phyloP scores from a whole-genome alignment of 92 coral and sea anemone genomes.

The Montipora capitata region DNA sequence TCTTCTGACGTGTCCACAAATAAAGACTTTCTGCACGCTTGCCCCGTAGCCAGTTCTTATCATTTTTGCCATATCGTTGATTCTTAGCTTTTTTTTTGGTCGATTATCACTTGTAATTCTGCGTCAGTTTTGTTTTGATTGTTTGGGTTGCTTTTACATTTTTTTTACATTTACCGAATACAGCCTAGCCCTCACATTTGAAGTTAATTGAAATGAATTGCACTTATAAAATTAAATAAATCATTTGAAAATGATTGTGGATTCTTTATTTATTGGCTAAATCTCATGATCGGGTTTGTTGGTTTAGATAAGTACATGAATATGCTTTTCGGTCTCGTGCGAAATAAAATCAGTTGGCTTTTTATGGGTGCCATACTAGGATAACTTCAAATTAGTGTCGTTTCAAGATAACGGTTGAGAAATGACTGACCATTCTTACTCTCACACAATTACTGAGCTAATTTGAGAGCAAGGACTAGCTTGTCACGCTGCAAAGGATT shows the following conservation, averaged over 20 bases:
- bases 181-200: not conserved
- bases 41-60: not conserved
- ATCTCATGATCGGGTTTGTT: slow-evolving; percentile 1
- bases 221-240: not conserved
- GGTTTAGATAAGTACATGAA: not conserved
- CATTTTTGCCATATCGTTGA: not conserved
- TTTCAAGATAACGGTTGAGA: not conserved
- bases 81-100: not conserved
- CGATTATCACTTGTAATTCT: too few relatives aligned
- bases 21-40: not conserved
- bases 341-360: slow-evolving; percentile 5
- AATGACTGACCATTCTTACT: too few relatives aligned
- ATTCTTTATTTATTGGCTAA: not conserved
- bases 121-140: not conserved
- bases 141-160: not conserved
- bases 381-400: not conserved
- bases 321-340: slow-evolving; percentile 10
- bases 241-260: slow-evolving; percentile 1
- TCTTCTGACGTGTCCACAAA: slow-evolving; percentile 24
- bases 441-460: too few relatives aligned
- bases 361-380: not conserved
- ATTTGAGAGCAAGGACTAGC: too few relatives aligned
- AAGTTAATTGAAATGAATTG: not conserved
- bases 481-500: too few relatives aligned
- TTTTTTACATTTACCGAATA: not conserved